Evolutionary conservation across 2,797 vertebrate species (phyloP).

Genomic region (Myripristis murdjan): DNA sequence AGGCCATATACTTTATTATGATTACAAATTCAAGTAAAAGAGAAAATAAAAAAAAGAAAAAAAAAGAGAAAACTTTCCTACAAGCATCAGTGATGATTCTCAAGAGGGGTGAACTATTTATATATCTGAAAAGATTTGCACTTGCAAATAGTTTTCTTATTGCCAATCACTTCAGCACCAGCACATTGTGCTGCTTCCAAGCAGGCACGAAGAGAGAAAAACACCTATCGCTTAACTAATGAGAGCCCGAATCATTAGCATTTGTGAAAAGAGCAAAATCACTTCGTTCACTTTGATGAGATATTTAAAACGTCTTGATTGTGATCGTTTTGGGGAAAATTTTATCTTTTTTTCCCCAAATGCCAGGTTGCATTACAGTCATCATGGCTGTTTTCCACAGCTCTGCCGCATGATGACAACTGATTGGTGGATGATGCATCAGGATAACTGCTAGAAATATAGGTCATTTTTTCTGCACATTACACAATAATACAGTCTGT

Average conservation of each 20-base stretch:
- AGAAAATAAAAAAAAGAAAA: constrained; percentile 19
- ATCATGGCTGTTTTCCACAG: constrained; percentile 57
- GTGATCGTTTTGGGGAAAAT: constrained; percentile 76
- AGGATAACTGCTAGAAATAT: constrained; percentile 67
- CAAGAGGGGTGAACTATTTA: constrained; percentile 54
- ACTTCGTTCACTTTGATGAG: constrained; percentile 80
- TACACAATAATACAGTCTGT: constrained; percentile 73
- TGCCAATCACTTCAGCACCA: constrained; percentile 72
- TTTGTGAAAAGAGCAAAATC: constrained; percentile 80
- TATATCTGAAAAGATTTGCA: constrained; percentile 55
- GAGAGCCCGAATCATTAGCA: constrained; percentile 78
- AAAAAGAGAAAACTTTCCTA: constrained; percentile 33
- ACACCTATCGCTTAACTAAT: constrained; percentile 78
- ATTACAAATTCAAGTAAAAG: constrained; percentile 75
- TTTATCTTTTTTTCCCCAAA: constrained; percentile 61
- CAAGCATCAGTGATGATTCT: constrained; percentile 52
- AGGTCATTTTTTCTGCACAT: constrained; percentile 42
- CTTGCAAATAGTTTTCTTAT: constrained; percentile 59
- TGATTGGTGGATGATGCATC: constrained; percentile 75
- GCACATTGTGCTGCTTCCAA: constrained; percentile 57
- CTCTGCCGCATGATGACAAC: constrained; percentile 64
- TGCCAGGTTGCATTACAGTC: constrained; percentile 76
- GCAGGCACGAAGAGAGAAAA: constrained; percentile 37
- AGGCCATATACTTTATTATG: constrained; percentile 77
- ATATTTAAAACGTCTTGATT: constrained; percentile 80